Evolutionary conservation across 2,113 vertebrate genomes (phyloP), one percentile per base, ranked within the genome.

Genomic region (Archilochus colubris): DNA sequence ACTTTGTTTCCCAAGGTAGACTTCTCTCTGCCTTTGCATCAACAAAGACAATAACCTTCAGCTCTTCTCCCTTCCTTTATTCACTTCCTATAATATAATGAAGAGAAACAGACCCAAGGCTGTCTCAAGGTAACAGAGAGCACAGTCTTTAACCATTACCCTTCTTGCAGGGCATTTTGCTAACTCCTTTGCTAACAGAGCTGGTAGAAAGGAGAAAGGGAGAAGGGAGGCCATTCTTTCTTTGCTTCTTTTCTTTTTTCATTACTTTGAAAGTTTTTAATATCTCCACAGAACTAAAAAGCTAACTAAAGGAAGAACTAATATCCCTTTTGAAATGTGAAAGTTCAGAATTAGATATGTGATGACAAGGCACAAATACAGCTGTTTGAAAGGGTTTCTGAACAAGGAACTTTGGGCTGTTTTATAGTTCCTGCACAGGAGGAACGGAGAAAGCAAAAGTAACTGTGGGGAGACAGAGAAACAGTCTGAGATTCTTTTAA

Each of bases 331-430:
- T 88, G 85, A 91, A 80, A 85, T 1, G 6, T 43, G 85, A 79
- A 95, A 96, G 93, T 91, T 88, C 92, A 80, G 7, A 91, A 77
- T 93, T 63, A 74, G 69, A 67, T 80, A 90, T 86, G 64, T 80
- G 88, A 93, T 90, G 85, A 94, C 85, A 88, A 91, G 88, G 88
- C 95, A 86, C 67, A 82, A 91, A 80, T 28, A 44, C 12, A 68
- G 53, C 62, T 64, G 36, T 51, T 61, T 94, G 92, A 94, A 94
- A 94, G 77, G 80, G 72, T 77, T 88, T 67, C 85, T 62, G 96
- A 94, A 62, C 21, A 62, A 63, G 30, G 58, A 55, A 66, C 59
- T 21, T 3, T 25, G 18, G 68, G 63, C 38, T 83, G 55, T 51
- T 94, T 58, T 76, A 89, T 38, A n/a, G 74, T 7, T 64, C 67